Base-by-base conservation (phyloP, 2,797 vertebrate species). In the Naso thynnoides region DNA sequence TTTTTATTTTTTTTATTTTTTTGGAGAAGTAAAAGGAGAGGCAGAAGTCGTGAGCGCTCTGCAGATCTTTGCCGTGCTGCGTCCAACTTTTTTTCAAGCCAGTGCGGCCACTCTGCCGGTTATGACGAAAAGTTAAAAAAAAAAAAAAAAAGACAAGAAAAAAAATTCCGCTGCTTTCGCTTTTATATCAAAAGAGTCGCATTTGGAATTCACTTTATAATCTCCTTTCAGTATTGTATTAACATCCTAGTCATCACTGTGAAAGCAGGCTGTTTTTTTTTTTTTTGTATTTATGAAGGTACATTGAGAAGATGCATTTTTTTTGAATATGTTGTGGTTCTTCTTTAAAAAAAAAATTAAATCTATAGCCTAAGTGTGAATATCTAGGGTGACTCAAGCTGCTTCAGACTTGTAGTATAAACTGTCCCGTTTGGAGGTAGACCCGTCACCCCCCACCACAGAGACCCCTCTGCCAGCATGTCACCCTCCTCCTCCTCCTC, bases 211-310 rank as follows among this genome's bases (percentile, higher is more conserved):
- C 91, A 93, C 91, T 94, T 93, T 93, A 92, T 92, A 90, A 93
- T 92, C 92, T 93, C 92, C 92, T 93, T 90, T 95, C 95, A 95
- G 95, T 95, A 95, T 95, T 95, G 91, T 92, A 91, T 92, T 89
- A 93, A 91, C 92, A 91, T 91, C 92, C 92, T 94, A 90, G 93
- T 94, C 90, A 87, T 95, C 93, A 94, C 93, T 95, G 95, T 95
- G 94, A 95, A 94, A 92, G 86, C 93, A 93, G 93, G 88, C 93
- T 93, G 92, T 89, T 89, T 77, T 86, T 83, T 82, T 85, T 68
- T 84, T 87, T 73, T 83, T 36, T 36, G 33, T 36, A 95, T 95
- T 95, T 95, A 95, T 95, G 94, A 95, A 95, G 94, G 94, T 95
- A 95, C 95, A 94, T 93, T 94, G 87, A 93, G 90, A 94, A 93